Evolutionary conservation across 2,113 vertebrate genomes (phyloP).

Genomic region (Cettia cetti): DNA sequence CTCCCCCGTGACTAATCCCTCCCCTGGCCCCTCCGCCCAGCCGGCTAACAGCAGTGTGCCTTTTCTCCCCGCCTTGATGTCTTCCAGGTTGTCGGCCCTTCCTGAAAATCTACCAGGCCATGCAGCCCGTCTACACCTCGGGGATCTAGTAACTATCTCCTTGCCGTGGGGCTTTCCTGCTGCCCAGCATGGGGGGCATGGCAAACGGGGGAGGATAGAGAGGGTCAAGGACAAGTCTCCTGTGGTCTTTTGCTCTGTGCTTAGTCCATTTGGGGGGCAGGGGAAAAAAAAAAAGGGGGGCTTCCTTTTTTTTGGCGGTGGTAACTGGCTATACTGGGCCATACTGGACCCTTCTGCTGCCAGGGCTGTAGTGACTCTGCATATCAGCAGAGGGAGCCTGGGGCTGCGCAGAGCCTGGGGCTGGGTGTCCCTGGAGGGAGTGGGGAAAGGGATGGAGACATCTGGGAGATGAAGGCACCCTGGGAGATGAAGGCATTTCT

Average conservation of each 20-base stretch:
- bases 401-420: not conserved
- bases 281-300: not conserved
- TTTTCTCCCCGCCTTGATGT: slow-evolving; percentile 24
- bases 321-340: not conserved
- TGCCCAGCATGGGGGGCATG: not conserved
- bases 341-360: not conserved
- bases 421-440: not conserved
- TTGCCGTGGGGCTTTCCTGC: not conserved
- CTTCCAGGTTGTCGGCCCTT: slow-evolving; percentile 93
- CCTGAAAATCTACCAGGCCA: slow-evolving; percentile 98
- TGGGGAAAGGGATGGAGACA: not conserved
- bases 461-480: not conserved
- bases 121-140: slow-evolving; percentile 98
- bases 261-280: not conserved
- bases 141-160: slow-evolving; percentile 92
- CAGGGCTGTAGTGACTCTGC: slow-evolving; percentile 19
- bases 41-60: not conserved
- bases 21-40: slow-evolving; percentile 13
- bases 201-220: not conserved
- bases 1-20: slow-evolving; percentile 41
- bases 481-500: not conserved
- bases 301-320: not conserved
- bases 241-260: not conserved
- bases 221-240: not conserved
- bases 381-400: slow-evolving; percentile 58